Evolutionary conservation across 2,888 invertebrate species (phyloP).

Genomic region (Chromoteleia sp.): DNA sequence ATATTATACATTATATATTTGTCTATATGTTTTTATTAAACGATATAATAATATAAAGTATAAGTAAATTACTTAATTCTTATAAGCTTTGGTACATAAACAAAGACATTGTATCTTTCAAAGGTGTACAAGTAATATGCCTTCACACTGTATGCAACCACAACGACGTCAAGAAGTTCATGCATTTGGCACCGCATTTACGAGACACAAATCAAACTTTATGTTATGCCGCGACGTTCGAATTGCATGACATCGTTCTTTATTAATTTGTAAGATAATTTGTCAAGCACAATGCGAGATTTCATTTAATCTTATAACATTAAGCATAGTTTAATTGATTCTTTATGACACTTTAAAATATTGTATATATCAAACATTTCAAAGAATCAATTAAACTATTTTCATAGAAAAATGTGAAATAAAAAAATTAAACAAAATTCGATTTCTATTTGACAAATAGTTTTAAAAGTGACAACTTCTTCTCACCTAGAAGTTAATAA

Average conservation of each 20-base stretch:
- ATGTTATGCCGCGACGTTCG: slow-evolving; percentile 27
- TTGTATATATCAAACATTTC: too few relatives aligned
- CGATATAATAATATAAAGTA: slow-evolving; percentile 82
- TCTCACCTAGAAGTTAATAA: too few relatives aligned
- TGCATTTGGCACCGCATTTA: slow-evolving; percentile 66
- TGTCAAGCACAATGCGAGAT: slow-evolving; percentile 1
- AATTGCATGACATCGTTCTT: slow-evolving; percentile 43
- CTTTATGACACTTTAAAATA: too few relatives aligned
- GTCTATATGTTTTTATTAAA: slow-evolving; percentile 70
- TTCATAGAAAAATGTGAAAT: too few relatives aligned
- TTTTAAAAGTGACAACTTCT: too few relatives aligned
- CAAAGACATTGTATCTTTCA: slow-evolving; percentile 79
- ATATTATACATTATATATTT: slow-evolving; percentile 68
- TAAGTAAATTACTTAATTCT: slow-evolving; percentile 83
- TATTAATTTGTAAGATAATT: slow-evolving; percentile 8
- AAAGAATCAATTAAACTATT: too few relatives aligned
- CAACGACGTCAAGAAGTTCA: slow-evolving; percentile 67
- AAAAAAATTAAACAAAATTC: too few relatives aligned
- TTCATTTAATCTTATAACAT: background rate
- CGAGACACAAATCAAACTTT: slow-evolving; percentile 44
- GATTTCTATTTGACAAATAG: too few relatives aligned
- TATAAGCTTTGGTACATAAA: slow-evolving; percentile 85
- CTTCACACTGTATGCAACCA: slow-evolving; percentile 68
- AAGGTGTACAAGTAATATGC: slow-evolving; percentile 67
- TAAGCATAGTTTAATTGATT: background rate